Evolutionary conservation across 1,140 invertebrate genomes (phyloP), one percentile per base, ranked within the genome.

Genomic region (Drosophila insularis): DNA sequence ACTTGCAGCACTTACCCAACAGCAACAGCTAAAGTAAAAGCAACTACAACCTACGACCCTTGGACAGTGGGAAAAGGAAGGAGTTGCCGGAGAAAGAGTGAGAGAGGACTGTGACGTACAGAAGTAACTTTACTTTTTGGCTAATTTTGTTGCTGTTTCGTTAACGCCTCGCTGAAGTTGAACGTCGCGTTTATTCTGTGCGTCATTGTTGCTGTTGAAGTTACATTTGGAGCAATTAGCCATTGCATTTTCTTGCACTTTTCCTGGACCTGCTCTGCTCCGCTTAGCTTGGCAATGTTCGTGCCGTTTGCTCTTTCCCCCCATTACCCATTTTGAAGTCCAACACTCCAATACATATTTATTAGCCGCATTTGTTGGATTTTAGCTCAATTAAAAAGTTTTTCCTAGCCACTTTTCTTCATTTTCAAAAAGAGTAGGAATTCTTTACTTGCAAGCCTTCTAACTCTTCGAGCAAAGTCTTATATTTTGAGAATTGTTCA

Each of bases 311-410:
- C 32, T 2, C 10, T 11, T 35, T 11, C 1, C 13, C 21, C 43
- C 46, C 27, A 37, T 32, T 8, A 11, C n/a, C 23, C 14, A 39
- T 32, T 37, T 43, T 64, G 32, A 27, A 27, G 54, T 74, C 7
- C 17, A 50, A 50, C 43, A 81, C 81, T 81, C 77, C 84, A 89
- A 87, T 87, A 87, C 84, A 87, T 87, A 87, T 87, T 87, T 87
- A 87, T 87, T 87, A 87, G 82, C 82, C 82, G 82, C 82, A 87
- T 87, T 87, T 87, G 82, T 87, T 87, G 82, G 82, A 87, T 87
- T 81, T 89, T 87, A 80, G 84, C 84, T 87, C 84, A 87, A 87
- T 87, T 87, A 87, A 87, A 87, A 87, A 87, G 73, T 87, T 87
- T 87, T 82, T 78, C 82, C 81, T 71, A 63, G 84, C 84, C 82